phyloP scores from a whole-genome alignment of 2,797 vertebrate genomes.

The Nannoperca australis region DNA sequence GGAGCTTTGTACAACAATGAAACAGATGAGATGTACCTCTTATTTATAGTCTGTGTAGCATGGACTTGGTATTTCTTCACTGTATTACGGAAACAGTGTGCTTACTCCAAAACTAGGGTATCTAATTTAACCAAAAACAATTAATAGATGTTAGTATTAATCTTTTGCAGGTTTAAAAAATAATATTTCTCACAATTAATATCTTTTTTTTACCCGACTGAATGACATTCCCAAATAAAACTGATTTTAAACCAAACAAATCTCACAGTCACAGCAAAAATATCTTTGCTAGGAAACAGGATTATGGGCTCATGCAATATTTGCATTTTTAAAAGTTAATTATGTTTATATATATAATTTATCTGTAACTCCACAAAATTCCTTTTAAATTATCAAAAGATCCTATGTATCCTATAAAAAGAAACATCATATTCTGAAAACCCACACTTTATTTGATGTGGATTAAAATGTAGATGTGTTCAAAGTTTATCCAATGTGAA shows the following conservation, averaged over 20 bases:
- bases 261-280: background rate
- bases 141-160: background rate
- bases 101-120: background rate
- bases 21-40: slow-evolving; percentile 69
- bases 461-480: background rate
- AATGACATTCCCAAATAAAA: slow-evolving; percentile 6
- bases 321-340: background rate
- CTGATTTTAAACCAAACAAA: background rate
- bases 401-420: no score
- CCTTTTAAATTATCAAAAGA: background rate
- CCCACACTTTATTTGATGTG: background rate
- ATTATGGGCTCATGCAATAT: background rate
- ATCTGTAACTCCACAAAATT: background rate
- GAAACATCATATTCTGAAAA: background rate
- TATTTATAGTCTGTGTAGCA: slow-evolving; percentile 52
- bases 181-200: background rate
- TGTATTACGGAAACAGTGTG: slow-evolving; percentile 7
- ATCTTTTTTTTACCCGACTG: background rate
- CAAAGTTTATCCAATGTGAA: background rate
- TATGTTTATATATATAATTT: background rate
- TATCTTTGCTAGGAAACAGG: no score
- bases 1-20: slow-evolving; percentile 66
- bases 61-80: slow-evolving; percentile 27
- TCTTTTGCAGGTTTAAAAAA: slow-evolving; percentile 10
- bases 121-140: slow-evolving; percentile 15